Base-by-base conservation (phyloP, 37 sponge, comb jelly and placozoan species). In the Chondrilla cf. caribensis region DNA sequence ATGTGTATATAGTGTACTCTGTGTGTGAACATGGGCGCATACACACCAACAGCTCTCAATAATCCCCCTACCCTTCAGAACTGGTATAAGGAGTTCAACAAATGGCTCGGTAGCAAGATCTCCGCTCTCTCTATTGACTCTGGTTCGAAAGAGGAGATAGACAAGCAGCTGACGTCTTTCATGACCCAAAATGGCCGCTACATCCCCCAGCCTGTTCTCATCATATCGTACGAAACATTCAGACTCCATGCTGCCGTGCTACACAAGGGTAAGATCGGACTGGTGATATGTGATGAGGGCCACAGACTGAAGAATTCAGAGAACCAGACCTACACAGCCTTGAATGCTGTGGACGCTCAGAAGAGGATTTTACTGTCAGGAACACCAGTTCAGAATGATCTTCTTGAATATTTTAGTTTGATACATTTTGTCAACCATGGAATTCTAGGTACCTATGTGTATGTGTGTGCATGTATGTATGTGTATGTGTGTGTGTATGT, bases 291-390 rank as follows among this genome's bases (percentile, higher is more conserved):
- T 86, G 98, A 97, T 77, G 98, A 97, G 84, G 98, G 98, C 15
- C 98, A 97, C 78, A 77, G 98, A 31, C 78, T 97, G 78, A 97
- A 97, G 92, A 97, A 97, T 83, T 95, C 93, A 85, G 98, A 97
- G 84, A 95, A 93, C 65, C 95, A 87, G 62, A 97, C 98, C 2
- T 97, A 97, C 81, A 83, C 86, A 17, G 98, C 98, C 33, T 80
- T 97, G 37, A 95, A 82, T 73, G 70, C 90, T 66, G 86, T 97
- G 33, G 79, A 85, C 60, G 84, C 93, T 11, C 66, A 84, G 31
- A 38, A 88, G 21, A 83, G 98, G 5, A 85, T 97, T 44, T 88
- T 97, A 19, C 93, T 97, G 11, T 93, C 92, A 9, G 98, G 98
- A 22, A 97, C 98, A 17, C 98, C 98, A 31, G 89, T 97, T 37